Percentiles rank a stretch among this genome's conserved stretches.
Conservation (phyloP, 2,888 invertebrate species). For the Archips xylosteana region DNA sequence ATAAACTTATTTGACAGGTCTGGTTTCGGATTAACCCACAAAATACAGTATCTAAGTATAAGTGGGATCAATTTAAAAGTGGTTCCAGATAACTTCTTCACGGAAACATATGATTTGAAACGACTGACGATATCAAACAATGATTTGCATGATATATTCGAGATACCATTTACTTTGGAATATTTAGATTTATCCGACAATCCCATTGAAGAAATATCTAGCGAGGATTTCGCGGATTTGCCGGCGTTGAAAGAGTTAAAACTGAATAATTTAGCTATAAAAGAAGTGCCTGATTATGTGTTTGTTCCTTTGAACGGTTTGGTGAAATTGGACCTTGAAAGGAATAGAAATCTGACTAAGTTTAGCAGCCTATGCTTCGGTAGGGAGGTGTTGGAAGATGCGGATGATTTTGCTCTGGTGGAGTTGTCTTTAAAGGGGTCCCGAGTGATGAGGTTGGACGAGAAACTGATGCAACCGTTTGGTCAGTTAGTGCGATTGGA, state of each 20-base stretch:
- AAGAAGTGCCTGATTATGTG: conserved; percentile 80
- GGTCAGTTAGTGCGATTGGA: conserved; percentile 77
- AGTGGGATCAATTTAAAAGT: conserved; percentile 61
- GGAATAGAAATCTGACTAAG: conserved; percentile 81
- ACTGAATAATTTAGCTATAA: conserved; percentile 85
- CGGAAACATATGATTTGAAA: conserved; percentile 75
- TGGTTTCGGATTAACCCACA: conserved; percentile 70
- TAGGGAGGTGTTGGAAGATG: conserved; percentile 65
- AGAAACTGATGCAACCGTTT: conserved; percentile 73
- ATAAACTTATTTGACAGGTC: conserved; percentile 70
- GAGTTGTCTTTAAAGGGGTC: conserved; percentile 78
- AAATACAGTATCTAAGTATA: conserved; percentile 66
- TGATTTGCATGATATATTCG: conserved; percentile 81
- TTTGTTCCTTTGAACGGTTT: conserved; percentile 84
- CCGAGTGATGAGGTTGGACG: conserved; percentile 68
- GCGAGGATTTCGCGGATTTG: conserved; percentile 79
- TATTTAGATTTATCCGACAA: conserved; percentile 88
- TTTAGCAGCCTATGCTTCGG: conserved; percentile 80
- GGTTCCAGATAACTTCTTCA: conserved; percentile 74
- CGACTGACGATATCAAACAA: conserved; percentile 82
- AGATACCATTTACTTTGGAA: conserved; percentile 83
- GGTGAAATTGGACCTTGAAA: conserved; percentile 79
- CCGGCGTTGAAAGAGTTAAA: conserved; percentile 82
- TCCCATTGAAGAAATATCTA: conserved; percentile 77
- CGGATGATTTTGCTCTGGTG: conserved; percentile 75